phyloP scores from a whole-genome alignment of 1,140 invertebrate species.

The Drosophila seguyi region DNA sequence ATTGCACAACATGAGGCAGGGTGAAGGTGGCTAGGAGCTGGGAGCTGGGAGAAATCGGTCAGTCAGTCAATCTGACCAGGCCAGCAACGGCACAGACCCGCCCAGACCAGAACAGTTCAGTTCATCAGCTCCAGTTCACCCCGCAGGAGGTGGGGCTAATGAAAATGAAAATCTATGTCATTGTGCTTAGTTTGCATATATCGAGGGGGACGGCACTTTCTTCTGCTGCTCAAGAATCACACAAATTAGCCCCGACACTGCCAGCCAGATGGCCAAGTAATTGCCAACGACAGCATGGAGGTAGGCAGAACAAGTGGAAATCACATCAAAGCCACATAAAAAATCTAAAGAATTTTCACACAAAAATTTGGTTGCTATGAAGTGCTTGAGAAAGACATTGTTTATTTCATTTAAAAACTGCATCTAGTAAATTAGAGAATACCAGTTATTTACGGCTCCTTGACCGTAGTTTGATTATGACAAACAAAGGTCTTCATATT shows the following conservation, averaged over 20 bases:
- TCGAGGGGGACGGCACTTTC: conserved; percentile 50
- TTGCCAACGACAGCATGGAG: conserved; percentile 42
- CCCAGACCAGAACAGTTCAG: conserved; percentile 4
- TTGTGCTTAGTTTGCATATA: conserved; percentile 72
- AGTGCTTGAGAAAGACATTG: neutral
- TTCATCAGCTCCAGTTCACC: conserved; percentile 42
- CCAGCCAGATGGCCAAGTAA: conserved; percentile 45
- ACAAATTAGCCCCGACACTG: conserved; percentile 58
- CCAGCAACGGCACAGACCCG: conserved; percentile 8
- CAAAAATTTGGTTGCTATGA: too few relatives aligned
- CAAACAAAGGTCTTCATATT: neutral
- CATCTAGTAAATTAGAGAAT: too few relatives aligned
- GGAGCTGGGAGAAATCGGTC: conserved; percentile 26
- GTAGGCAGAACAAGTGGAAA: conserved; percentile 21
- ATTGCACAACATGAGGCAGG: conserved; percentile 51
- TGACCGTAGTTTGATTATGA: too few relatives aligned
- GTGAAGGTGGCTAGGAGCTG: neutral
- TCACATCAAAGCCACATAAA: conserved; percentile 38
- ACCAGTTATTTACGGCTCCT: too few relatives aligned
- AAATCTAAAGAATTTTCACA: neutral
- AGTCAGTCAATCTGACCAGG: conserved; percentile 39
- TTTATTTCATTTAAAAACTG: neutral
- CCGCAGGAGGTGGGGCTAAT: conserved; percentile 46
- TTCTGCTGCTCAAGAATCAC: conserved; percentile 29
- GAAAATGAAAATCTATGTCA: conserved; percentile 82